A percentile compares a stretch with the other conserved stretches of the same genome.
Conservation (phyloP, 2,888 invertebrate genomes). For the Chydorus sphaericus region DNA sequence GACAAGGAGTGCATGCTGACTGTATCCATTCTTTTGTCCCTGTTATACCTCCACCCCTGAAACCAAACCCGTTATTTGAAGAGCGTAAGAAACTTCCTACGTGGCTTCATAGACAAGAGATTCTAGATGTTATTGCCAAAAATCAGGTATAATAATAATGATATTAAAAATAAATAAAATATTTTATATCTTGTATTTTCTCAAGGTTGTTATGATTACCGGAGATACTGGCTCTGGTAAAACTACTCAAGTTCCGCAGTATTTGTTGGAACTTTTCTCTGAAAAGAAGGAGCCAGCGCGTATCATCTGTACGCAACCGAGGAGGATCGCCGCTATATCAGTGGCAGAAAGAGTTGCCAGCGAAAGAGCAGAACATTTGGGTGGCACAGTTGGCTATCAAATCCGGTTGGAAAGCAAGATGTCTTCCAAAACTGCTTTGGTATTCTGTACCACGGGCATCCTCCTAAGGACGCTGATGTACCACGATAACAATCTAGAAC, state of each 20-base stretch:
- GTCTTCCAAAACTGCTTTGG: constrained; percentile 61
- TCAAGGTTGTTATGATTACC: constrained; percentile 28
- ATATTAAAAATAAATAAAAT: neutral
- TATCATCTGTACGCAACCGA: constrained; percentile 85
- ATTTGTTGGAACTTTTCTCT: constrained; percentile 61
- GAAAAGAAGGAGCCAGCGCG: constrained; percentile 47
- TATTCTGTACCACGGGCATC: constrained; percentile 85
- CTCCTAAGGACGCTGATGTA: constrained; percentile 74
- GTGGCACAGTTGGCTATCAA: constrained; percentile 65
- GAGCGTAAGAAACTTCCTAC: constrained; percentile 50
- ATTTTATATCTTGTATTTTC: neutral
- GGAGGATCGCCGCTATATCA: constrained; percentile 76
- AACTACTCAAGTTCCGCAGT: constrained; percentile 91
- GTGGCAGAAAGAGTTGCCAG: constrained; percentile 72
- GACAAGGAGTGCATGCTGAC: neutral
- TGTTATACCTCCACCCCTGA: constrained; percentile 16
- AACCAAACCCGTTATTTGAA: constrained; percentile 8
- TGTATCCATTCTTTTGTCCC: constrained; percentile 15
- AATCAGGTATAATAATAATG: constrained; percentile 39
- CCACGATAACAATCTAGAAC: constrained; percentile 49
- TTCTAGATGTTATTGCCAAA: constrained; percentile 46
- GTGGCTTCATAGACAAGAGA: constrained; percentile 44
- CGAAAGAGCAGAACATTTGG: constrained; percentile 41
- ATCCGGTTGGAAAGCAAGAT: constrained; percentile 77
- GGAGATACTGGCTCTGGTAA: constrained; percentile 84